A percentile compares a stretch with the other conserved stretches of the same genome.
Evolutionary conservation across 2,113 vertebrate genomes (phyloP).

Genomic region (Eolophus roseicapilla): DNA sequence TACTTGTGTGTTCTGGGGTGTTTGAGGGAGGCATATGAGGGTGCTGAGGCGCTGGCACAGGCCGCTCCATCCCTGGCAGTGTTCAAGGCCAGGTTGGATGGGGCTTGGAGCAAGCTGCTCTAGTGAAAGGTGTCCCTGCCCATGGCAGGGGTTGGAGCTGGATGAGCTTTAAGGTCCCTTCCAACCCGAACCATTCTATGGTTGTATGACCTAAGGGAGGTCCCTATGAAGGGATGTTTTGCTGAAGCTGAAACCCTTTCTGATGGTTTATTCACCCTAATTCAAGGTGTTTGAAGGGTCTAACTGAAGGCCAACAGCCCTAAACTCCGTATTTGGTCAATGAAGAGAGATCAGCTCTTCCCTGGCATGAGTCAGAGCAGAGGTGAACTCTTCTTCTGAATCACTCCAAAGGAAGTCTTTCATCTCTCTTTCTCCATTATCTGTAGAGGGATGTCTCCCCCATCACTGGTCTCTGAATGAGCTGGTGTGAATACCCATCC

Average conservation of each 20-base stretch:
- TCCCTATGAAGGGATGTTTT: neutral
- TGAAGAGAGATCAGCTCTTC: neutral
- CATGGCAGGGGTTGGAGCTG: no score
- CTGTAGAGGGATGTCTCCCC: neutral
- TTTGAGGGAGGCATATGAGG: neutral
- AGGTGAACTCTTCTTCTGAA: slow-evolving; percentile 5
- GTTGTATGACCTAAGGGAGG: neutral
- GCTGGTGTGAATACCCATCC: neutral
- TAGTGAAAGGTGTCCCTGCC: no score
- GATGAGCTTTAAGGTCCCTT: neutral
- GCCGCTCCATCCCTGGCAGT: no score
- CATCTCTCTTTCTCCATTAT: neutral
- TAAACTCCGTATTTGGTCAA: neutral
- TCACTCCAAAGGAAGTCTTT: slow-evolving; percentile 36
- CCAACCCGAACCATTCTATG: neutral
- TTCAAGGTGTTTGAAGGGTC: neutral
- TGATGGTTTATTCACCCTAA: neutral
- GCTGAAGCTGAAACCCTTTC: neutral
- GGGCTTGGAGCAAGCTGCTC: no score
- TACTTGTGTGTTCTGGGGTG: neutral
- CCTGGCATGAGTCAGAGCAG: neutral
- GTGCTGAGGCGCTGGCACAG: no score
- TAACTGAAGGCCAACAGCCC: neutral
- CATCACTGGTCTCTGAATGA: neutral
- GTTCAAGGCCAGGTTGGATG: no score